A percentile compares a stretch with the other conserved stretches of the same genome.
These are phyloP conservation scores for Menura novaehollandiae DNA, from an alignment of 2,113 vertebrate genomes.

Conservation along the genomic window DNA sequence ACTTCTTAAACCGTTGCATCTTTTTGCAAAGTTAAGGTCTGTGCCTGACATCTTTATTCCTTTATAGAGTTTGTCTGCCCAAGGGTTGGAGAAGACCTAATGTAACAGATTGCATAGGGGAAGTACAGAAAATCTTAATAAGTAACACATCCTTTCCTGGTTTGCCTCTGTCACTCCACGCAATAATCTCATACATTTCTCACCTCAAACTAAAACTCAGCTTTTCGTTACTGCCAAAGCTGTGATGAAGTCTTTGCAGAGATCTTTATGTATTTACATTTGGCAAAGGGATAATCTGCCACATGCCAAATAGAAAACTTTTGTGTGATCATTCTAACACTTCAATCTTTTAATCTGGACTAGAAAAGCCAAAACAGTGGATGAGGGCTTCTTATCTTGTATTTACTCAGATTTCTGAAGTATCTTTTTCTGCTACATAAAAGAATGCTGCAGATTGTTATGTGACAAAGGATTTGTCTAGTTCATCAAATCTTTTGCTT, in stretches of 20 bases:
- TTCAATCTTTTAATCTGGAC: not conserved
- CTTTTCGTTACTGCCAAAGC: not conserved
- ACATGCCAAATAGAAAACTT: not conserved
- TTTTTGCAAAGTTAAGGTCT: not conserved
- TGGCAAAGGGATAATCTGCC: not conserved
- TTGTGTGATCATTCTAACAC: not conserved
- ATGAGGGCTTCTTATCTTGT: not conserved
- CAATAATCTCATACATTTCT: not conserved
- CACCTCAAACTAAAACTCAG: not conserved
- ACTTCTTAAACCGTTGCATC: not conserved
- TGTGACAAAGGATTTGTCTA: slow-evolving; percentile 26
- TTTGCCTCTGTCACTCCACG: not conserved
- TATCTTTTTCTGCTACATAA: not conserved
- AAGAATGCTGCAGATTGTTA: not conserved
- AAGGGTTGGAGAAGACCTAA: not conserved
- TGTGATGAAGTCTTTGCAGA: not conserved
- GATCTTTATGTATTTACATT: not conserved
- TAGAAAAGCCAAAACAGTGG: not conserved
- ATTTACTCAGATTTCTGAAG: not conserved
- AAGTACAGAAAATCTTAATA: not conserved
- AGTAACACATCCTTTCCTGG: not conserved
- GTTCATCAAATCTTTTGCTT: slow-evolving; percentile 22
- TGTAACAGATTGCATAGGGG: not conserved
- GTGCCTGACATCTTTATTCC: not conserved
- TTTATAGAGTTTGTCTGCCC: not conserved